Conservation (phyloP, 2,797 vertebrate species). For the Eospalax fontanierii region DNA sequence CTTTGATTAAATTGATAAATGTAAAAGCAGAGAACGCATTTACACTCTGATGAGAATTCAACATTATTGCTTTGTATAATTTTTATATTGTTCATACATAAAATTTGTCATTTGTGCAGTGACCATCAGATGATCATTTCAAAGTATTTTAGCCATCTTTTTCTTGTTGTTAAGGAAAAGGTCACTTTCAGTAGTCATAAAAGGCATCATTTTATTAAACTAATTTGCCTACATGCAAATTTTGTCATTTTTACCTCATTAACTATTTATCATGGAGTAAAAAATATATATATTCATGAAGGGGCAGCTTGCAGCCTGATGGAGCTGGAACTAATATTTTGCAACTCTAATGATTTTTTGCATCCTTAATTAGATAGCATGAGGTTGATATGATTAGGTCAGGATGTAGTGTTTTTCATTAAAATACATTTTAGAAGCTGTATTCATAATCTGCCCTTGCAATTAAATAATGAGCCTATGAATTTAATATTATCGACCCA, state of each 20-base stretch:
- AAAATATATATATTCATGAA: conserved; percentile 96
- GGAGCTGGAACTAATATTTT: conserved; percentile 99
- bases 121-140: conserved; percentile 92
- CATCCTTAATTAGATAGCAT: conserved; percentile 99
- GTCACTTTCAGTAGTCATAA: conserved; percentile 96
- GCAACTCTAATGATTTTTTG: conserved; percentile 99
- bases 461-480: conserved; percentile 99
- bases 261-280: conserved; percentile 97
- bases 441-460: conserved; percentile 99
- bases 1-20: conserved; percentile 97
- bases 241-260: conserved; percentile 99
- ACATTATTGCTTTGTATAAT: conserved; percentile 96
- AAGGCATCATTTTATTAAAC: conserved; percentile 96
- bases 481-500: conserved; percentile 98
- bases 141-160: conserved; percentile 92
- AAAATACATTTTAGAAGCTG: conserved; percentile 99
- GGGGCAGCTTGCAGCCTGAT: conserved; percentile 95
- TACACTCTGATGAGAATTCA: conserved; percentile 94
- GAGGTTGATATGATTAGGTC: conserved; percentile 99
- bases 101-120: conserved; percentile 94
- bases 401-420: conserved; percentile 99
- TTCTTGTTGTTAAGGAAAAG: conserved; percentile 92
- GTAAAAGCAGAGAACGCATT: conserved; percentile 92
- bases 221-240: conserved; percentile 99
- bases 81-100: conserved; percentile 94